phyloP scores from a whole-genome alignment of 2,888 invertebrate species.

The Artemia sp. region DNA sequence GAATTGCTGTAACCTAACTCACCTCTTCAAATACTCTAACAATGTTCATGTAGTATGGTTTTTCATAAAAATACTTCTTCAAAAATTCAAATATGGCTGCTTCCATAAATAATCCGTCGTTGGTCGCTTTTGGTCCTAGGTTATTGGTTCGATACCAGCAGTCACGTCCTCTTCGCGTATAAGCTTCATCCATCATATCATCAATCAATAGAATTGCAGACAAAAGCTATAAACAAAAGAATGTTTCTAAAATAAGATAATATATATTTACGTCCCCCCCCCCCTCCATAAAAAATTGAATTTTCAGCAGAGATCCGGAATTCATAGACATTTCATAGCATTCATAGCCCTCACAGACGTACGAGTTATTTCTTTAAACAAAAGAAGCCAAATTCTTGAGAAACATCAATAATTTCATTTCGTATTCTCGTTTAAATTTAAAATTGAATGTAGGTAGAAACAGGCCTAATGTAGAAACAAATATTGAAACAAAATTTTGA shows the following conservation, averaged over 20 bases:
- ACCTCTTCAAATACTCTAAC: slow-evolving; percentile 70
- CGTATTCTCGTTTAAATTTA: too few species aligned
- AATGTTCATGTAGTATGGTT: slow-evolving; percentile 56
- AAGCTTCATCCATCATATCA: slow-evolving; percentile 77
- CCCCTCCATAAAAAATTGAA: too few species aligned
- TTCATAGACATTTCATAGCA: too few species aligned
- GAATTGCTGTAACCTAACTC: slow-evolving; percentile 26
- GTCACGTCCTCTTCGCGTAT: slow-evolving; percentile 62
- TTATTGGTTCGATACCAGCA: slow-evolving; percentile 73
- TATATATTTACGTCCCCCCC: too few species aligned
- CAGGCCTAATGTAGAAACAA: too few species aligned
- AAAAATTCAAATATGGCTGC: slow-evolving; percentile 59
- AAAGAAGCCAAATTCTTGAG: too few species aligned
- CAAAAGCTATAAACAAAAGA: slow-evolving; percentile 50
- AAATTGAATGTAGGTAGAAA: too few species aligned
- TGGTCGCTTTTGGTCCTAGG: slow-evolving; percentile 53
- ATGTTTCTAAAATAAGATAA: background rate
- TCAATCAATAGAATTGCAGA: slow-evolving; percentile 67
- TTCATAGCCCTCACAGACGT: background rate
- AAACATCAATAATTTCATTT: too few species aligned
- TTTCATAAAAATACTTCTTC: slow-evolving; percentile 52
- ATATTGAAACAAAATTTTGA: too few species aligned
- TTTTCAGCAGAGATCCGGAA: too few species aligned
- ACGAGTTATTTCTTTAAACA: background rate
- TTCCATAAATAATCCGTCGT: slow-evolving; percentile 68